Evolutionary conservation across 2,113 vertebrate species (phyloP).

Genomic region (Reinhardtius hippoglossoides): DNA sequence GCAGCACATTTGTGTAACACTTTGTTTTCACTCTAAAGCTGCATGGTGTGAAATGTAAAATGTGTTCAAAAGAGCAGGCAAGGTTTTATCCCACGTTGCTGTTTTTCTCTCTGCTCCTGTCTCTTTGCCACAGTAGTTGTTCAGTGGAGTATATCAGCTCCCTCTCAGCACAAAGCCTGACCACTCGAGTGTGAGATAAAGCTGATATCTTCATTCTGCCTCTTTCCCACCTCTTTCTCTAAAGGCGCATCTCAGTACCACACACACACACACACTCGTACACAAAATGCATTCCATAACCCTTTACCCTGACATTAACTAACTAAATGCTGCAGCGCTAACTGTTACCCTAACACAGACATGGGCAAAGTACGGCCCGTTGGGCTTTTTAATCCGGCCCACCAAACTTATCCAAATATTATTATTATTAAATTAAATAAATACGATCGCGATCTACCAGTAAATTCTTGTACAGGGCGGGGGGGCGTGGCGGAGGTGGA

Average conservation of each 20-base stretch:
- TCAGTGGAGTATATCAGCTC: conserved; percentile 66
- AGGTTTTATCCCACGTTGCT: conserved; percentile 51
- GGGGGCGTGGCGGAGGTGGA: too few relatives aligned
- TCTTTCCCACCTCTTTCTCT: conserved; percentile 30
- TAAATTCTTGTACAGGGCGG: too few relatives aligned
- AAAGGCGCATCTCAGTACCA: conserved; percentile 5
- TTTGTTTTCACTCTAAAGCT: conserved; percentile 37
- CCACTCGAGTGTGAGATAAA: conserved; percentile 70
- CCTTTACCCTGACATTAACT: too few relatives aligned
- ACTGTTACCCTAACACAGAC: not conserved
- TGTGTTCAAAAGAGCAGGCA: conserved; percentile 44
- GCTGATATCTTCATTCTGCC: conserved; percentile 74
- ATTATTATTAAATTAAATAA: too few relatives aligned
- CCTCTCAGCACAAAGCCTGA: conserved; percentile 65
- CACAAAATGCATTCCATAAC: too few relatives aligned
- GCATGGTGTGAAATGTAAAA: conserved; percentile 38
- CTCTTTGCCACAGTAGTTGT: conserved; percentile 55
- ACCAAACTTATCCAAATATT: too few relatives aligned
- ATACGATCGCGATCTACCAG: too few relatives aligned
- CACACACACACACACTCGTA: not conserved
- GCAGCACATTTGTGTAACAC: not conserved
- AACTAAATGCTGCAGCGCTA: not conserved
- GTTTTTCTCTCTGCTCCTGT: conserved; percentile 29
- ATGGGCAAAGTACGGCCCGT: too few relatives aligned
- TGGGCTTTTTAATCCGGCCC: too few relatives aligned